Base-by-base conservation (phyloP, 1,140 invertebrate species). In the Papilio glaucus region DNA sequence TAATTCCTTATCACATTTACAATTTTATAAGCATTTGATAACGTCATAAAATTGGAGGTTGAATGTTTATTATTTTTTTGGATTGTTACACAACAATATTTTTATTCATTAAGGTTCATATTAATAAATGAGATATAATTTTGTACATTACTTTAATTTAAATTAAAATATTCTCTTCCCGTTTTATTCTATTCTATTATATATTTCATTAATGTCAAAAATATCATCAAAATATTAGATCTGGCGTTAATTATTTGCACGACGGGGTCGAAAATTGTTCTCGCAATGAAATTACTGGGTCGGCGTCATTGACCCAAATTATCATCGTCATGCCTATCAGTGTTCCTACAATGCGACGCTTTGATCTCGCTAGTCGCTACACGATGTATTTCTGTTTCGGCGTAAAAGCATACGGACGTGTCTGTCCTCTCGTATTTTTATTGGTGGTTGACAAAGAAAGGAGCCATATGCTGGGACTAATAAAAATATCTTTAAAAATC, bases 261-360 rank as follows among this genome's bases (percentile, higher is more conserved):
- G 68, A 62, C 53, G 38, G 18, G 53, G 38, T 41, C 72, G 72
- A 69, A 74, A 74, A 70, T 70, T 74, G 41, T 70, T 38, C 69
- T 74, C 67, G 69, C 29, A 70, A 67, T 70, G 29, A 75, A 75
- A 78, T 62, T 72, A 72, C 57, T 76, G 68, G 75, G 77, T 80
- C 77, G 76, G 73, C 79, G 85, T 74, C 80, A 87, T 84, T 87
- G 85, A 85, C 84, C 84, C 42, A 85, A 82, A 85, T 87, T 83
- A 72, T 73, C 63, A 53, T 39, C 70, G 76, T 72, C 60, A 76
- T 76, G 73, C 72, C 76, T 80, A 85, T 85, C 80, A 70, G 70
- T 62, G 63, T 70, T 57, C 67, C 73, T 39, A 61, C 68, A 60
- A 18, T 39, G 18, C 37, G 33, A 39, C 33, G 62, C 62, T 65